Base-by-base conservation (phyloP, 1,140 invertebrate genomes). In the Drosophila burlai region DNA sequence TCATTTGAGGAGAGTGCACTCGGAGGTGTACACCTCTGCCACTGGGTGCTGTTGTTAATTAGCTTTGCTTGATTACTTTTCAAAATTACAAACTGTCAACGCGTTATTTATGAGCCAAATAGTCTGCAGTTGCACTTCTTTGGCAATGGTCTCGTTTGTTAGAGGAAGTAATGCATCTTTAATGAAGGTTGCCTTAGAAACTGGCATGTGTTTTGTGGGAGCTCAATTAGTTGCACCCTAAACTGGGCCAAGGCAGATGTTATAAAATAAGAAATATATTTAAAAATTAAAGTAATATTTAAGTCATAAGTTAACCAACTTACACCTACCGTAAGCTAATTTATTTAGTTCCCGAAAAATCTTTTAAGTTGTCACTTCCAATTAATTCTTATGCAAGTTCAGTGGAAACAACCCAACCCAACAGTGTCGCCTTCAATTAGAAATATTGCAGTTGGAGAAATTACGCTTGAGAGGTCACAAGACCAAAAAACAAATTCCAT, bases 41-140 rank as follows among this genome's bases (percentile, higher is more conserved):
- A 34, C 16, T 50, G 46, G 61, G 45, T 72, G 47, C 72, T 79
- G 81, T 59, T 90, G 79, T 89, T 89, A 89, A 89, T 89, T 89
- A 90, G 85, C 85, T 82, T 63, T 80, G 85, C 85, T 76, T 89
- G 85, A 89, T 90, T 89, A 89, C 85, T 90, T 89, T 82, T 73
- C 50, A 90, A 90, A 90, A 89, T 89, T 90, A 89, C 85, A 89
- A 77, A 89, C 85, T 89, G 85, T 89, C 85, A 89, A 82, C 85
- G 64, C 73, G 87, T 89, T 89, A 89, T 89, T 90, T 90, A 89
- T 84, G 79, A 77, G 24, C 59, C 46, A 77, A 68, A 54, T 68
- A 67, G 60, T 46, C 80, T 83, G 76, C 79, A 63, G 46, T 64
- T 80, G 63, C 58, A 52, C 66, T 45, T 81, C 80, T 45, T 71